phyloP scores from a whole-genome alignment of 2,113 vertebrate species.

The Paraplagusia blochii region DNA sequence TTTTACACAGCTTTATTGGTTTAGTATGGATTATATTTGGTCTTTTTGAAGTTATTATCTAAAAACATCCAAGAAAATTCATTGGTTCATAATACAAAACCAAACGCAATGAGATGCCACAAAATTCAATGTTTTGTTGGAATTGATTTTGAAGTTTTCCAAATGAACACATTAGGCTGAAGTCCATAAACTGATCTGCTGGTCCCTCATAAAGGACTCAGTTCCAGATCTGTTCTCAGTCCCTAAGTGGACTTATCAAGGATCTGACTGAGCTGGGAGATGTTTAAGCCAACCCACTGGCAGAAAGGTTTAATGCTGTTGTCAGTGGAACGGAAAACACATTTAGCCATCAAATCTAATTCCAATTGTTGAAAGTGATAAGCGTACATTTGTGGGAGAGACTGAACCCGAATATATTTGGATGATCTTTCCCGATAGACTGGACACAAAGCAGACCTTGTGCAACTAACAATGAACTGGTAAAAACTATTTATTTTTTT shows the following conservation, averaged over 20 bases:
- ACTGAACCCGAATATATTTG: neutral
- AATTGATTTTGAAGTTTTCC: neutral
- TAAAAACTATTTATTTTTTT: neutral
- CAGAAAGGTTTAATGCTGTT: neutral
- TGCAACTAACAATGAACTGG: too few species aligned
- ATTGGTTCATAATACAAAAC: too few species aligned
- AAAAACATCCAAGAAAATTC: too few species aligned
- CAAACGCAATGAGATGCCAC: too few species aligned
- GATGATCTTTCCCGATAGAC: conserved; percentile 14
- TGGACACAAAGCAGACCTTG: conserved; percentile 3
- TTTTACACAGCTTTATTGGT: too few species aligned
- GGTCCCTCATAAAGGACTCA: conserved; percentile 13
- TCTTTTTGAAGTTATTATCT: too few species aligned
- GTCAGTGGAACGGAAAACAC: neutral
- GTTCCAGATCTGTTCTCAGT: conserved; percentile 10
- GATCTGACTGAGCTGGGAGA: neutral
- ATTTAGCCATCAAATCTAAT: neutral
- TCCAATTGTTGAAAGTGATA: conserved; percentile 1
- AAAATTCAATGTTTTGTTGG: too few species aligned
- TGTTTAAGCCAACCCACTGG: conserved; percentile 2
- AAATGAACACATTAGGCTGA: neutral
- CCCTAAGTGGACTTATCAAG: conserved; percentile 8
- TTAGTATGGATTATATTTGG: too few species aligned
- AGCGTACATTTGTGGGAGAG: neutral
- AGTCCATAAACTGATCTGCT: neutral